Evolutionary conservation across 2,888 invertebrate species (phyloP).

Genomic region (Ophonus ardosiacus): DNA sequence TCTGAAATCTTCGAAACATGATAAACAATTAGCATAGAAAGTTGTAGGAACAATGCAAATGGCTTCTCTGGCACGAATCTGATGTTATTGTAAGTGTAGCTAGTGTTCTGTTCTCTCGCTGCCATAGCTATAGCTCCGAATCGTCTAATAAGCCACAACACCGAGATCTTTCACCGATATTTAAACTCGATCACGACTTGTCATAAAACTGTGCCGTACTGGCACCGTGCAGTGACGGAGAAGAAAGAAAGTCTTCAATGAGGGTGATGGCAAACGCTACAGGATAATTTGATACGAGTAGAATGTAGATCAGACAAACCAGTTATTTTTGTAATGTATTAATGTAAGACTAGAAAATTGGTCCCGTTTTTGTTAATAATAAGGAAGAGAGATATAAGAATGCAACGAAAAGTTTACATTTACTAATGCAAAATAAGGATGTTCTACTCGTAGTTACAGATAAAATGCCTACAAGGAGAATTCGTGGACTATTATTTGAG

Average conservation of each 20-base stretch:
- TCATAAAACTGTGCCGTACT: conserved; percentile 52
- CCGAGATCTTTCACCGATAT: conserved; percentile 59
- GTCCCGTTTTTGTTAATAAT: too few species aligned
- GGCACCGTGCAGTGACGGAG: conserved; percentile 2
- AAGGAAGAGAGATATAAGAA: too few species aligned
- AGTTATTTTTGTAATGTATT: too few species aligned
- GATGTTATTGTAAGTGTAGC: neutral
- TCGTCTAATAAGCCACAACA: conserved; percentile 18
- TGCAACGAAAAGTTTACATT: too few species aligned
- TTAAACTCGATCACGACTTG: conserved; percentile 56
- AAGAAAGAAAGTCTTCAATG: neutral
- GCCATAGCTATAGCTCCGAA: conserved; percentile 2
- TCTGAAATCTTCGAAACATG: neutral
- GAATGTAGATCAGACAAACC: neutral
- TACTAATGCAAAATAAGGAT: too few species aligned
- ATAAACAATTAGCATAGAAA: conserved; percentile 44
- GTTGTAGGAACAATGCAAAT: conserved; percentile 40
- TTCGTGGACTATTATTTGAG: too few species aligned
- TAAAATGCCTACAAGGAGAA: too few species aligned
- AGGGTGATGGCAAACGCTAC: neutral
- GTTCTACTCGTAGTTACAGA: too few species aligned
- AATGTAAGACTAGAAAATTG: too few species aligned
- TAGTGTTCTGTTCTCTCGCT: neutral
- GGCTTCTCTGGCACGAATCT: conserved; percentile 1
- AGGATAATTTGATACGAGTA: neutral